Percentiles rank a stretch among this genome's conserved stretches.
These are phyloP conservation scores for Bubalus kerabau DNA, from an alignment of 2,113 vertebrate genomes.

Conservation along the genomic window DNA sequence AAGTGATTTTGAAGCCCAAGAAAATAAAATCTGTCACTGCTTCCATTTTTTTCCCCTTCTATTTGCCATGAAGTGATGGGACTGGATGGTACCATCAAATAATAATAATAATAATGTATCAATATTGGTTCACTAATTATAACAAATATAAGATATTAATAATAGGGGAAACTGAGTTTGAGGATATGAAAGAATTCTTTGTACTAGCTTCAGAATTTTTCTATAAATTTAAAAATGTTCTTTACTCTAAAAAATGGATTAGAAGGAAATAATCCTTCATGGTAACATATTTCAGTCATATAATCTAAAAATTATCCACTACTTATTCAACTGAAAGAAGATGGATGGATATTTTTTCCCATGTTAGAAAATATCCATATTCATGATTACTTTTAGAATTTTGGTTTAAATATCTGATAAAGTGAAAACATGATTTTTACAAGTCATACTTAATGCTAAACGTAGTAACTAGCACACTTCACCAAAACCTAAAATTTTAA, in stretches of 20 bases:
- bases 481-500: conserved; percentile 15
- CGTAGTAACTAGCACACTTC: neutral
- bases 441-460: neutral
- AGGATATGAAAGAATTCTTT: neutral
- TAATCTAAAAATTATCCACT: neutral
- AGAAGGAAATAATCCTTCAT: neutral
- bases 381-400: conserved; percentile 23
- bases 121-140: neutral
- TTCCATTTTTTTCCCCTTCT: neutral
- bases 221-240: neutral
- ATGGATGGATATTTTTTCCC: neutral
- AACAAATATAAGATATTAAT: conserved; percentile 24
- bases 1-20: neutral
- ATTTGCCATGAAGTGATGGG: neutral
- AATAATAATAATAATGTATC: neutral
- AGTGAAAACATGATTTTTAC: neutral
- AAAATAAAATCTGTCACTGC: neutral
- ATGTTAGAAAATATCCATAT: neutral
- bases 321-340: neutral
- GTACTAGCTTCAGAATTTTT: neutral
- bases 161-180: neutral
- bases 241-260: neutral
- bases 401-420: neutral
- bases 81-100: neutral
- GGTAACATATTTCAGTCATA: conserved; percentile 9